Base-by-base conservation (phyloP, 37 sponge, comb jelly and placozoan species). In the Ianthella basta region DNA sequence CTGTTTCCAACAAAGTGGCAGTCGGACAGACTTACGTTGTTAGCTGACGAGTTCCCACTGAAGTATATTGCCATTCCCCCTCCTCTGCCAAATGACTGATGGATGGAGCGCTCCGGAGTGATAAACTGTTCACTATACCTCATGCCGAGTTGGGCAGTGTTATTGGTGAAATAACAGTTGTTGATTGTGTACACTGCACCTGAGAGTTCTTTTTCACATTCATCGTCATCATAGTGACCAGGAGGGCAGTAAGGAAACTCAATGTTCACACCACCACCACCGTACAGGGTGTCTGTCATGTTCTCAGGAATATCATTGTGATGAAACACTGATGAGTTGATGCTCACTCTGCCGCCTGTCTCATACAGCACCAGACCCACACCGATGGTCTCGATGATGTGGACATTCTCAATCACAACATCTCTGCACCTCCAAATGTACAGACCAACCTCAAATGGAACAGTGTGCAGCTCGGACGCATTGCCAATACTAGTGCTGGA, bases 81-180 rank as follows among this genome's bases (percentile, higher is more conserved):
- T 36, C 83, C 83, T 44, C 83, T 61, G 20, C 83, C 83, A 82
- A 82, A 82, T 38, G 83, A 35, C 19, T 35, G 39, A 1, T 64
- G 83, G 18, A 6, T 35, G 39, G 37, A 27, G 2, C 69, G 5
- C 13, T 39, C 35, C 2, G 34, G 39, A 39, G 16, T 24, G 20
- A 59, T 59, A 23, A 57, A 59, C 35, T 35, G 29, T 30, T 69
- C 35, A 1, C 19, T n/a, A 1, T 69, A 35, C 12, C 34, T 34
- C 35, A 13, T 4, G 34, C 70, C 35, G 34, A n/a, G 19, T 6
- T 41, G 50, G 19, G 70, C 70, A 32, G 34, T 69, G 34, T 69
- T 69, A 35, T 69, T 69, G 32, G 34, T 18, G 34, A 69, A 69
- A 1, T 32, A 4, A 6, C 70, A 69, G 32, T 30, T 6, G 32